Conservation (phyloP, 2,113 vertebrate species). For the Gnathonemus longibarbis region DNA sequence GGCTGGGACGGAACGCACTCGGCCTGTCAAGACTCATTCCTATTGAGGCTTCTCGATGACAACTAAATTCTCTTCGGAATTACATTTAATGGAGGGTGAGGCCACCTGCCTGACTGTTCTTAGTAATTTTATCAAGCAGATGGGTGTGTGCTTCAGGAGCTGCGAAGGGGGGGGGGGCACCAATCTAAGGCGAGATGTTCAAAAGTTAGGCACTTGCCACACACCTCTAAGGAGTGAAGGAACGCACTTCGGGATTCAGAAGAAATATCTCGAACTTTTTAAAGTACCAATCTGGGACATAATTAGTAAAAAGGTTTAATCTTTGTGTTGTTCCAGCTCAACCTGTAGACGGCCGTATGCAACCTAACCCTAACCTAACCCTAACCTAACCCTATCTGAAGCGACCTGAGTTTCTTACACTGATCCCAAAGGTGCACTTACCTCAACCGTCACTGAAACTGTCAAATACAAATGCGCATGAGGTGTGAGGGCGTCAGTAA, state of each 20-base stretch:
- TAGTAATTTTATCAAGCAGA: conserved; percentile 3
- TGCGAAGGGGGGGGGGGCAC: neutral
- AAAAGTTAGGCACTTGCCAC: neutral
- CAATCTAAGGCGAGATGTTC: neutral
- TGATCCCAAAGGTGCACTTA: conserved; percentile 28
- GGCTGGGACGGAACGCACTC: conserved; percentile 24
- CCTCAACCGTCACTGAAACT: conserved; percentile 20
- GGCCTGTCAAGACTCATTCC: conserved; percentile 57
- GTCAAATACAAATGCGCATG: conserved; percentile 1
- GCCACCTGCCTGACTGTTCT: neutral
- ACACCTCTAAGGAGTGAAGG: neutral
- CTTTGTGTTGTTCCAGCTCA: neutral
- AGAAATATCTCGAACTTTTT: neutral
- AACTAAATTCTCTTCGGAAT: conserved; percentile 56
- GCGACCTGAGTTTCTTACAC: neutral
- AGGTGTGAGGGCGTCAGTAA: neutral
- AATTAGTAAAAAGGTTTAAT: neutral
- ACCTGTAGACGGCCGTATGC: neutral
- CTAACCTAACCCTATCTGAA: conserved; percentile 11
- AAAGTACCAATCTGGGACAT: neutral
- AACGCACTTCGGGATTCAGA: neutral
- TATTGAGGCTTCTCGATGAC: conserved; percentile 53
- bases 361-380: no score
- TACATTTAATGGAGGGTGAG: conserved; percentile 17
- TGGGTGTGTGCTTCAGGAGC: neutral